Base-by-base conservation (phyloP, 2,113 vertebrate genomes). In the Pelecanoides urinatrix region DNA sequence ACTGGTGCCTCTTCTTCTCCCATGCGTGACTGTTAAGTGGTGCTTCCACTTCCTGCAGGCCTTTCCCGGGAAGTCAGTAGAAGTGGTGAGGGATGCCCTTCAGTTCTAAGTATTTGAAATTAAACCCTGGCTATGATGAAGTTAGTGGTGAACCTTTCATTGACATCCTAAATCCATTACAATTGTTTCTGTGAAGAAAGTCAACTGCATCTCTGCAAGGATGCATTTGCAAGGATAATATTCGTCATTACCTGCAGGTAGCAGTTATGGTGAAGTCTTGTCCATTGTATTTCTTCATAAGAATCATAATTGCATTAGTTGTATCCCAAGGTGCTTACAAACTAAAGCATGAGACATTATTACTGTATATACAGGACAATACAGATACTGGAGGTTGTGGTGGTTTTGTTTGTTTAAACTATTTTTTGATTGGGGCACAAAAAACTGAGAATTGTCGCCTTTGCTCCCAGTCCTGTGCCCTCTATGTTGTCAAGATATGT, bases 1-100 rank as follows among this genome's bases (percentile, higher is more conserved):
- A 3, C 42, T 71, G 36, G 7, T 7, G 3, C 23, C 11, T 44
- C 21, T 52, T 34, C 18, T 56, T 93, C 30, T n/a, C 16, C 38
- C 9, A 1, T 34, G 26, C 20, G 0, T 18, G 14, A 5, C 15
- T 53, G 10, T 26, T 53, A 61, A 30, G 36, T 29, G 23, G 10
- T 3, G 1, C 12, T 90, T 63, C 17, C 3, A 19, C 49, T 61
- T 85, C 36, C 25, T 0, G 1, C 50, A 25, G 16, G 25, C 30
- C 34, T 66, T 87, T 77, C 15, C 20, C 0, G 0, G 30, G 20
- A 84, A 52, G 38, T 30, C 21, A 5, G 9, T 27, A 32, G 52
- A 44, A 21, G 5, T 29, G 9, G 16, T 36, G 17, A 80, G 36
- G 36, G 32, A 45, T 0, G 14, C 19, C 61, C 74, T 49, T 49